Evolutionary conservation across 1,140 invertebrate genomes (phyloP), one percentile per base, ranked within the genome.

Genomic region (Nasonia giraulti): DNA sequence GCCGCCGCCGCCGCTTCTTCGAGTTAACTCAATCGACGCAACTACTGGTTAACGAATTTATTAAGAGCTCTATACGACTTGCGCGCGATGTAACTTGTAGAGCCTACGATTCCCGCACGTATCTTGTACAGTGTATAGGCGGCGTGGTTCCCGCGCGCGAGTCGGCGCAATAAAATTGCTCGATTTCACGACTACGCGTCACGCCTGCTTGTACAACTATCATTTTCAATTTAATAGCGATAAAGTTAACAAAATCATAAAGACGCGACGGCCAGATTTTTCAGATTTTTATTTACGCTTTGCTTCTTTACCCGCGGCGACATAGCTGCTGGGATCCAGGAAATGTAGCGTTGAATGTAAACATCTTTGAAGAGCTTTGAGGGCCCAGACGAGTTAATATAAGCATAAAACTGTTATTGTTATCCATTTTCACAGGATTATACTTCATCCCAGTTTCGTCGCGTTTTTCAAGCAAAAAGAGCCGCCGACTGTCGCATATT

Each of bases 41-140:
- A 80, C 62, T 68, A 69, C 33, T 69, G n/a, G 78, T 69, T 80
- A 80, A 80, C 78, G 37, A 80, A 80, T 80, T 80, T 80, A 80
- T 80, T 80, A 68, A 80, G 37, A 80, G 14, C 77, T 31, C 47
- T n/a, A 6, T 37, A n/a, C 17, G 55, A 62, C 17, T n/a, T 20
- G 14, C 27, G 76, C 47, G 44, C n/a, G 44, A 20, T 14, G 1
- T 14, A 20, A n/a, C 4, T n/a, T n/a, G 69, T n/a, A 71, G 31
- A 27, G 14, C 23, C 31, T 71, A 0, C 20, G 20, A 62, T 62
- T 62, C 20, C 55, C 55, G 55, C 7, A 2, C 17, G 55, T 20
- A 5, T 17, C 17, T 62, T 14, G 5, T n/a, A n/a, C 5, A 14
- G 1, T 62, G 0, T n/a, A n/a, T 62, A 62, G 20, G 6, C 1